Evolutionary conservation across 2,797 vertebrate genomes (phyloP).

Genomic region (Lutjanus campechanus): DNA sequence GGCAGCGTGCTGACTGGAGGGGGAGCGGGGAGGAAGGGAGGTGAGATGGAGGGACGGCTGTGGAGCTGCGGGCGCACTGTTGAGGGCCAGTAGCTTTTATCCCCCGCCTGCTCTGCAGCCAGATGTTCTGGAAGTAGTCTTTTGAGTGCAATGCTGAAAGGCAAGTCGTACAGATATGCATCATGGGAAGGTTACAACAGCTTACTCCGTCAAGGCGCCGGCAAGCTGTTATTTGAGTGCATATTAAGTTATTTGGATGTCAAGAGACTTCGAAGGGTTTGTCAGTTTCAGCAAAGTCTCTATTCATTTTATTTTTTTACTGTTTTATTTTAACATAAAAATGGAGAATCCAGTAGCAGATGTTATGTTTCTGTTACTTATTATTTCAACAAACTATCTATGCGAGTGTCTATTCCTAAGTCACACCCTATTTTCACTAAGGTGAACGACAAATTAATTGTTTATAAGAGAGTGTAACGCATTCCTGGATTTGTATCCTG

Average conservation of each 20-base stretch:
- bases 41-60: constrained; percentile 61
- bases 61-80: constrained; percentile 51
- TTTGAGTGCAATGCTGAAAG: constrained; percentile 52
- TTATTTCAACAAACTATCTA: not conserved
- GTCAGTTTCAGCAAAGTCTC: constrained; percentile 23
- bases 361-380: no score
- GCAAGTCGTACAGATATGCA: constrained; percentile 58
- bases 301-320: constrained; percentile 4
- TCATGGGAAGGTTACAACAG: constrained; percentile 56
- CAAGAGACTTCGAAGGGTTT: constrained; percentile 32
- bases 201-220: constrained; percentile 41
- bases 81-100: constrained; percentile 58
- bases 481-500: no score
- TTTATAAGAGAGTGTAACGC: no score
- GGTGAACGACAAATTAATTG: no score
- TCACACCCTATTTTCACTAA: no score
- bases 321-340: constrained; percentile 13
- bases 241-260: constrained; percentile 35
- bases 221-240: constrained; percentile 34
- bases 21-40: constrained; percentile 54
- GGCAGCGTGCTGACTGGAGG: constrained; percentile 78
- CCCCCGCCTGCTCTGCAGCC: constrained; percentile 52
- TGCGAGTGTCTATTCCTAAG: no score
- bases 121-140: constrained; percentile 73
- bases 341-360: no score